These are phyloP conservation scores for Syrmaticus mikado DNA, from an alignment of 2,113 vertebrate species.

Conservation along the genomic window DNA sequence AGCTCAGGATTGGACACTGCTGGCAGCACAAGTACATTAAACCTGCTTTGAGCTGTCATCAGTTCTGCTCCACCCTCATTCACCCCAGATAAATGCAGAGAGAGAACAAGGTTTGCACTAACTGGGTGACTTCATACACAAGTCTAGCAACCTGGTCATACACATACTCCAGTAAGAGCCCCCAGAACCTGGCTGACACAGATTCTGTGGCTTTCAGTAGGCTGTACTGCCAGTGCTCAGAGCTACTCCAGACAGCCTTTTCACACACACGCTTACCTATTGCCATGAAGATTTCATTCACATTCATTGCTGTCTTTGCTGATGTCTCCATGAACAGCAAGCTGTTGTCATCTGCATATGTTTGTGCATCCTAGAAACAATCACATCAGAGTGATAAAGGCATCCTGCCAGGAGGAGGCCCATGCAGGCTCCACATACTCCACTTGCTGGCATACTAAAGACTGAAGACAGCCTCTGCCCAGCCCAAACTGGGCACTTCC, in stretches of 20 bases:
- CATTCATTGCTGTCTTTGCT: conserved; percentile 98
- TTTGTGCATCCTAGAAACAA: conserved; percentile 90
- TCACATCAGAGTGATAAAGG: not conserved
- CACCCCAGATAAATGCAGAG: not conserved
- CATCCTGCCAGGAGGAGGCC: not conserved
- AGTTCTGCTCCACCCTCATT: not conserved
- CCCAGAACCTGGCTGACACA: not conserved
- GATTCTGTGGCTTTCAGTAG: not conserved
- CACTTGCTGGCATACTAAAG: not conserved
- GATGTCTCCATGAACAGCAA: conserved; percentile 99
- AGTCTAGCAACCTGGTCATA: not conserved
- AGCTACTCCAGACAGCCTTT: not conserved
- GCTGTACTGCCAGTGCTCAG: not conserved
- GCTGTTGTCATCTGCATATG: conserved; percentile 98
- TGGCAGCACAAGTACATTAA: not conserved
- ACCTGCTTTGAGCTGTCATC: not conserved
- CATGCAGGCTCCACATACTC: not conserved
- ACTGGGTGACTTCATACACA: not conserved
- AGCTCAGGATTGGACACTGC: not conserved
- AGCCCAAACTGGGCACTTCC: not conserved
- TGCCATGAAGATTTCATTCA: conserved; percentile 99
- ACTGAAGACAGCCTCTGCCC: accelerated
- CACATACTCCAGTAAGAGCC: not conserved
- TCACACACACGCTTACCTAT: conserved; percentile 80
- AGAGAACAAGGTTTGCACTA: not conserved